A percentile compares a stretch with the other conserved stretches of the same genome.
Conservation (phyloP, 2,888 invertebrate species). For the Caenorhabditis sp. region DNA sequence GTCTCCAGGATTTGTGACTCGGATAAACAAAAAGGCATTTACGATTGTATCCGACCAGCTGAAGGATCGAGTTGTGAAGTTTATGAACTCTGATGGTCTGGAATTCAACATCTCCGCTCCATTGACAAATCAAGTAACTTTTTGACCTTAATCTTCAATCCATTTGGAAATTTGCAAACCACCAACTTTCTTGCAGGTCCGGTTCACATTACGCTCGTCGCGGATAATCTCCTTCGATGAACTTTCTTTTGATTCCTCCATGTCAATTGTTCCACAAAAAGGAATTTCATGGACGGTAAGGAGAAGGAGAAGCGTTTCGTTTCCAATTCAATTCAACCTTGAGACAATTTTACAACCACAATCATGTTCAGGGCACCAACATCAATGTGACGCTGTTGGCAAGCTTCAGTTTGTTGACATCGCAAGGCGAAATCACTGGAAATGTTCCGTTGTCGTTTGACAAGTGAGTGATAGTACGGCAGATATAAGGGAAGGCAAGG, state of each 20-base stretch:
- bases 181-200: constrained; percentile 63
- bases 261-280: constrained; percentile 72
- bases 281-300: constrained; percentile 79
- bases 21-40: constrained; percentile 75
- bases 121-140: constrained; percentile 67
- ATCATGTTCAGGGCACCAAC: constrained; percentile 76
- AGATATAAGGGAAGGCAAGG: not conserved
- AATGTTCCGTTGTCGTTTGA: constrained; percentile 81
- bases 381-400: constrained; percentile 78
- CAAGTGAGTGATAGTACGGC: constrained; percentile 67
- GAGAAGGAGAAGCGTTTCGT: too few relatives aligned
- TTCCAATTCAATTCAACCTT: too few relatives aligned
- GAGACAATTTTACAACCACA: not conserved
- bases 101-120: constrained; percentile 80
- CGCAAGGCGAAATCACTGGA: constrained; percentile 78
- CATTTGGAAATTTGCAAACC: not conserved
- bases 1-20: constrained; percentile 77
- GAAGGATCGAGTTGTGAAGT: constrained; percentile 76
- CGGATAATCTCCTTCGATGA: constrained; percentile 75
- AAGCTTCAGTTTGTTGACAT: constrained; percentile 73
- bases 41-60: constrained; percentile 76
- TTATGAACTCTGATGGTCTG: constrained; percentile 79
- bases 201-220: constrained; percentile 73
- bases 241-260: constrained; percentile 71
- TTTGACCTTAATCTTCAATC: not conserved